Conservation (phyloP, 1,140 invertebrate genomes). For the Venturia canescens region DNA sequence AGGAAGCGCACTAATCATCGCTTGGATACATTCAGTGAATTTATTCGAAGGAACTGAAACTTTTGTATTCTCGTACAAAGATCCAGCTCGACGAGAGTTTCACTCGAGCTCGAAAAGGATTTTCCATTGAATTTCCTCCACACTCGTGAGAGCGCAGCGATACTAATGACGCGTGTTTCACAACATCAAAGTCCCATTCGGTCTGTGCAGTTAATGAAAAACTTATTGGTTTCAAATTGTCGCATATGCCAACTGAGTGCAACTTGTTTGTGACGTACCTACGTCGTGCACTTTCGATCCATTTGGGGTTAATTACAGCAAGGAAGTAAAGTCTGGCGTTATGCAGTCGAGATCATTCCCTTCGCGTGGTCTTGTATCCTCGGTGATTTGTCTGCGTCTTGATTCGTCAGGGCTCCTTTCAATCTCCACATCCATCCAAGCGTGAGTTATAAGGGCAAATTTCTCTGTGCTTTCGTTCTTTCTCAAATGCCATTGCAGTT, state of each 20-base stretch:
- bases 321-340: neutral
- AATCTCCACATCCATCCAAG: neutral
- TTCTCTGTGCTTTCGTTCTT: neutral
- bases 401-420: constrained; percentile 1
- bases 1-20: too few species aligned
- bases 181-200: too few species aligned
- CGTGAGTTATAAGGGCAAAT: neutral
- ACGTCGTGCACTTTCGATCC: neutral
- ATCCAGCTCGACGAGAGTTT: neutral
- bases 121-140: too few species aligned
- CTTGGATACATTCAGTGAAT: neutral
- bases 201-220: too few species aligned
- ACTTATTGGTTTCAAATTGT: too few species aligned
- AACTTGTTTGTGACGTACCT: too few species aligned
- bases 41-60: neutral
- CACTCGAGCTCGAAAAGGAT: neutral
- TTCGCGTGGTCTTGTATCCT: neutral
- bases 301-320: constrained; percentile 6
- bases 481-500: neutral
- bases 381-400: neutral
- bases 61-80: neutral
- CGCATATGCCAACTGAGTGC: too few species aligned
- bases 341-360: neutral
- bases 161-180: too few species aligned
- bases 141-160: too few species aligned